Conservation (phyloP, 2,888 invertebrate species). For the Macaria liturata region DNA sequence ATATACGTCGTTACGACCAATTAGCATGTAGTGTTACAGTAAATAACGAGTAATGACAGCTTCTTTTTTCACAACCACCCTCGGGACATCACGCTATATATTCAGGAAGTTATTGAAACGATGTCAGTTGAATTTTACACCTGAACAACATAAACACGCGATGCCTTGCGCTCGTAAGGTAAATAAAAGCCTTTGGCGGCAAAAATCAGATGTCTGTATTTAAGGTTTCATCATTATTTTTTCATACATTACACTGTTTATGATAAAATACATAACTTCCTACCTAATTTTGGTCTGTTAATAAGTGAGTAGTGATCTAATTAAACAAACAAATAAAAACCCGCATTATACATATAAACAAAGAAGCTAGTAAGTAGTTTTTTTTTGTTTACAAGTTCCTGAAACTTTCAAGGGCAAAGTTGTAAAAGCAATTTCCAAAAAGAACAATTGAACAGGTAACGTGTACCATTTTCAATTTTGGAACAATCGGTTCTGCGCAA, state of each 20-base stretch:
- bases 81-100: not conserved
- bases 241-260: no score
- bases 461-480: constrained; percentile 43
- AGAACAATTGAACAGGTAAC: constrained; percentile 32
- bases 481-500: constrained; percentile 68
- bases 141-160: not conserved
- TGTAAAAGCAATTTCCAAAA: constrained; percentile 4
- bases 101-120: constrained; percentile 1
- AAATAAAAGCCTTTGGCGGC: no score
- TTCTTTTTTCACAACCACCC: not conserved
- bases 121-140: not conserved
- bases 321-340: no score
- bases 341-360: no score
- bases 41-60: constrained; percentile 3
- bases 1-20: constrained; percentile 2
- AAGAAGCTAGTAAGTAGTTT: no score
- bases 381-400: no score
- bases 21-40: constrained; percentile 2
- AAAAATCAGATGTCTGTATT: no score
- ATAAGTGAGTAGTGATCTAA: no score
- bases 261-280: no score
- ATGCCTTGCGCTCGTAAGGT: not conserved
- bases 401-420: not conserved
- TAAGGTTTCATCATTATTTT: no score
- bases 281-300: no score